A percentile compares a stretch with the other conserved stretches of the same genome.
Evolutionary conservation across 1,140 invertebrate genomes (phyloP).

Genomic region (Mactra quadrangularis): DNA sequence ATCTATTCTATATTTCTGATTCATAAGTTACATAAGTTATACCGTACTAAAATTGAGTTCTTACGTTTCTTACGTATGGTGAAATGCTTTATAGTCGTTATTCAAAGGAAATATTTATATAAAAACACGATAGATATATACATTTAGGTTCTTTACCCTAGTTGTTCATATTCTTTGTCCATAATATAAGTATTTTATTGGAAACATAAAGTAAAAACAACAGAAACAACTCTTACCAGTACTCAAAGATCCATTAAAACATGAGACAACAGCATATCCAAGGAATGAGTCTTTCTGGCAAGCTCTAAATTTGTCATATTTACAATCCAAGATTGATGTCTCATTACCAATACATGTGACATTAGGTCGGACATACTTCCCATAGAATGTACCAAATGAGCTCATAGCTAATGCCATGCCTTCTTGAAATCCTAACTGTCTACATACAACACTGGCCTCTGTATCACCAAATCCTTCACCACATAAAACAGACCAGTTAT

Average conservation of each 20-base stretch:
- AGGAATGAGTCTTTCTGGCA: slow-evolving; percentile 69
- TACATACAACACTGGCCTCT: slow-evolving; percentile 72
- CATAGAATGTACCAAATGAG: slow-evolving; percentile 71
- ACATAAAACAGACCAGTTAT: slow-evolving; percentile 71
- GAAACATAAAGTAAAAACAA: too few species aligned
- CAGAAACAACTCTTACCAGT: slow-evolving; percentile 60
- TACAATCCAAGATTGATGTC: slow-evolving; percentile 68
- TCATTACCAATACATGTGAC: slow-evolving; percentile 73
- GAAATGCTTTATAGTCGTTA: too few species aligned
- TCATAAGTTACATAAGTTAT: too few species aligned
- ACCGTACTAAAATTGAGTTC: too few species aligned
- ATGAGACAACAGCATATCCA: slow-evolving; percentile 74
- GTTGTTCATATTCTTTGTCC: too few species aligned
- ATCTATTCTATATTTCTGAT: too few species aligned
- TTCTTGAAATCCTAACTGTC: slow-evolving; percentile 71
- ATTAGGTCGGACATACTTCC: slow-evolving; percentile 66
- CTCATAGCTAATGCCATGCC: slow-evolving; percentile 69
- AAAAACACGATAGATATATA: too few species aligned
- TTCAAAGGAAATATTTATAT: too few species aligned
- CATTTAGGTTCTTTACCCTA: too few species aligned
- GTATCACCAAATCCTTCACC: slow-evolving; percentile 68
- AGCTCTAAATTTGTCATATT: slow-evolving; percentile 62
- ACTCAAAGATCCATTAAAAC: slow-evolving; percentile 71
- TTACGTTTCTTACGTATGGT: too few species aligned
- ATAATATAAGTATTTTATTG: too few species aligned